phyloP scores from a whole-genome alignment of 2,888 invertebrate species.

The Ophion ventricosus region DNA sequence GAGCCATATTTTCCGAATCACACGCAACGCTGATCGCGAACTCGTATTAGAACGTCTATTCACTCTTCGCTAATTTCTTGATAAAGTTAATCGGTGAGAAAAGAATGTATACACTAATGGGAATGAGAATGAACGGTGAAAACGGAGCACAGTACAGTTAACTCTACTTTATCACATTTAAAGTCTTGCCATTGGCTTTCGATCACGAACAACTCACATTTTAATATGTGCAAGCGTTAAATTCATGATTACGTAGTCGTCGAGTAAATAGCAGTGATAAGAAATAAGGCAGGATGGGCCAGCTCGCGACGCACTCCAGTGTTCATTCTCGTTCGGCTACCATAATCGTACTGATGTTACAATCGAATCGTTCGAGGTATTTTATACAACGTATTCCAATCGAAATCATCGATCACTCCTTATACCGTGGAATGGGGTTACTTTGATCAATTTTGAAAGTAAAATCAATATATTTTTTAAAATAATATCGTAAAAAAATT shows the following conservation, averaged over 20 bases:
- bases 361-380: constrained; percentile 15
- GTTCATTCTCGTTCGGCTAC: constrained; percentile 1
- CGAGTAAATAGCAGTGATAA: constrained; percentile 72
- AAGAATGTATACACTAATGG: not conserved
- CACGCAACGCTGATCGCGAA: not conserved
- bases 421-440: no score
- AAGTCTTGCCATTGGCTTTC: constrained; percentile 4
- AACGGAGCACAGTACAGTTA: not conserved
- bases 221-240: constrained; percentile 39
- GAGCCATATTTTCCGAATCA: constrained; percentile 67
- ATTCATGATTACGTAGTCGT: constrained; percentile 64
- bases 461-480: no score
- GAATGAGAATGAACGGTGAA: not conserved
- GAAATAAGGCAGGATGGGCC: constrained; percentile 19
- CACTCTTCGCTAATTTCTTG: not conserved
- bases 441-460: no score
- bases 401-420: not conserved
- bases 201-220: constrained; percentile 10
- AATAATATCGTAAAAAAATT: no score
- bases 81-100: not conserved
- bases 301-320: not conserved
- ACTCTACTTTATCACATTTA: not conserved
- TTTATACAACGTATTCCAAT: constrained; percentile 6
- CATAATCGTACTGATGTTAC: constrained; percentile 6
- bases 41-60: constrained; percentile 14